Base-by-base conservation (phyloP, 2,797 vertebrate species). In the Alauda arvensis region DNA sequence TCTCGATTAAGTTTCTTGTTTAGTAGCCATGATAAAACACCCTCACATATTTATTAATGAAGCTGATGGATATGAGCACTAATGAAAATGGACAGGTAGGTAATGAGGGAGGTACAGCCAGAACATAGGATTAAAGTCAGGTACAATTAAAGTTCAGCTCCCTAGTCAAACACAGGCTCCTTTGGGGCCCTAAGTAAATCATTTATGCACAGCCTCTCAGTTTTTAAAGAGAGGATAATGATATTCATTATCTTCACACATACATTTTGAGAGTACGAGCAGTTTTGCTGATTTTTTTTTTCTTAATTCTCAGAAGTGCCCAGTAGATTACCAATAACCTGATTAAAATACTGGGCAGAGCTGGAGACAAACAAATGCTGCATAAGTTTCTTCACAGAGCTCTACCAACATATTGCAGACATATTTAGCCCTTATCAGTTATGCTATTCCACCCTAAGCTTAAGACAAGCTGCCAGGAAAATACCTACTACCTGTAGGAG, bases 121-220 rank as follows among this genome's bases (percentile, higher is more conserved):
- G 90, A 91, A 90, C 91, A 91, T 4, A 87, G 85, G 82, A 94
- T 87, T 90, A 85, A 88, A 93, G 88, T 93, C 72, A 85, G 89
- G 85, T 91, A 83, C 90, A 93, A 95, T 80, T 94, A 87, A 89
- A 95, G 88, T 91, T 92, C 89, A 95, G 91, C 51, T 96, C 87
- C 91, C 88, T 88, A 61, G 65, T 89, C 63, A 91, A 91, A 93
- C 60, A 85, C 26, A 45, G 70, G 51, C 76, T 95, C 94, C 93
- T 95, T 61, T 90, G 91, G 66, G 93, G 57, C 48, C 45, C n/a
- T 75, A 66, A 68, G 55, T 84, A 94, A 94, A 88, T 93, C 24
- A 93, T 77, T 93, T 85, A 91, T 90, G 55, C 85, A 65, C 68
- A 94, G n/a, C n/a, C 48, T 89, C 49, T 68, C 71, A 48, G 62